Evolutionary conservation across 1,140 invertebrate genomes (phyloP), one percentile per base, ranked within the genome.

Genomic region (Manduca sexta): DNA sequence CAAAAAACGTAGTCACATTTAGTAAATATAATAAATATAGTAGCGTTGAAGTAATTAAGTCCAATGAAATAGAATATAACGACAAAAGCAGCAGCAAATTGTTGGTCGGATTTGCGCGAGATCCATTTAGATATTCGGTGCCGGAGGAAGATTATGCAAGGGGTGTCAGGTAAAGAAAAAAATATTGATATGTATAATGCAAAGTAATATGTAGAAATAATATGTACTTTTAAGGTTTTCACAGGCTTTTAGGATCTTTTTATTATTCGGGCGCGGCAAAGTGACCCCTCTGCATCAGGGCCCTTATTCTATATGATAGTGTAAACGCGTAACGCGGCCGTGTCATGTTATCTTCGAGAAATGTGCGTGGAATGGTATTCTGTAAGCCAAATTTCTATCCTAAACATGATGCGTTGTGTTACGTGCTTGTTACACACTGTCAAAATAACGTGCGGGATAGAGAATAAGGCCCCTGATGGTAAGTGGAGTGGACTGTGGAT

Each of bases 111-210:
- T 77, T 79, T 34, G 65, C 78, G 1, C 64, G 64, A 10, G 80
- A 84, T 46, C 80, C 80, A 0, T 84, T 67, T 46, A 69, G 80
- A 40, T 69, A 69, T 49, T 82, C 78, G 0, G 55, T 84, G 30
- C 76, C 76, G 6, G 76, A 74, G 15, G 63, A 61, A 12, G 76
- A 82, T 45, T 84, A 77, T 51, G 40, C 48, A 10, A 80, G 71
- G 40, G 80, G 76, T 15, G 66, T 77, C 2, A 78, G 78, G 78
- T 80, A 56, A 60, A 67, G n/a, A 8, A 38, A 2, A n/a, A 16
- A 40, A 12, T n/a, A 35, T 26, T 26, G 33, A 14, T n/a, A n/a
- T 35, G 33, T 14, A 0, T 5, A n/a, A 35, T n/a, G n/a, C n/a
- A 14, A 12, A n/a, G 13, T 35, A 35, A n/a, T 14, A n/a, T n/a